A percentile compares a stretch with the other conserved stretches of the same genome.
These are phyloP conservation scores for Gambusia affinis DNA, from an alignment of 2,113 vertebrate genomes.

Conservation along the genomic window DNA sequence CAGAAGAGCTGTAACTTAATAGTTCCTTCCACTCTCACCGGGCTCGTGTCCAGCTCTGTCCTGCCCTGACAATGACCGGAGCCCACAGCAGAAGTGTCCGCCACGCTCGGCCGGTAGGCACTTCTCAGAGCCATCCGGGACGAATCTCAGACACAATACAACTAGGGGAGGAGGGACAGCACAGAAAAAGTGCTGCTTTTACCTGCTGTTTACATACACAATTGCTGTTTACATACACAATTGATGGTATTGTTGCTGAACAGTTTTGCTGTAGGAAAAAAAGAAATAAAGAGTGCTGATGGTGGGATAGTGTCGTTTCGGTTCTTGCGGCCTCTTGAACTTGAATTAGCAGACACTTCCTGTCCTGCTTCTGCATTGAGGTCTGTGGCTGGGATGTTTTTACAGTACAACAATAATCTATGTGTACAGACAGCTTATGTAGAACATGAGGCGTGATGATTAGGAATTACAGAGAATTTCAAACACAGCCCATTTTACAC, in stretches of 20 bases:
- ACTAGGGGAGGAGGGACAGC: slow-evolving; percentile 22
- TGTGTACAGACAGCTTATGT: neutral
- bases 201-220: slow-evolving; percentile 43
- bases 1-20: slow-evolving; percentile 64
- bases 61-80: slow-evolving; percentile 67
- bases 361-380: slow-evolving; percentile 19
- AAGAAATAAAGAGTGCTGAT: slow-evolving; percentile 19
- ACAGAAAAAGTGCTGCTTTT: slow-evolving; percentile 36
- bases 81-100: slow-evolving; percentile 40
- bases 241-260: slow-evolving; percentile 54
- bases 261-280: slow-evolving; percentile 24
- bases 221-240: slow-evolving; percentile 41
- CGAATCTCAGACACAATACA: slow-evolving; percentile 55
- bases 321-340: slow-evolving; percentile 42
- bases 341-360: slow-evolving; percentile 38
- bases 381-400: slow-evolving; percentile 17
- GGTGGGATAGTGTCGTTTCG: slow-evolving; percentile 37
- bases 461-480: too few relatives aligned
- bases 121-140: slow-evolving; percentile 25
- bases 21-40: slow-evolving; percentile 71
- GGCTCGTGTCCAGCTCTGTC: slow-evolving; percentile 60
- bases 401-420: neutral
- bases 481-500: neutral
- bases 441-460: too few relatives aligned
- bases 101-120: neutral